These are phyloP conservation scores for Morone saxatilis DNA, from an alignment of 2,113 vertebrate genomes.

Conservation along the genomic window DNA sequence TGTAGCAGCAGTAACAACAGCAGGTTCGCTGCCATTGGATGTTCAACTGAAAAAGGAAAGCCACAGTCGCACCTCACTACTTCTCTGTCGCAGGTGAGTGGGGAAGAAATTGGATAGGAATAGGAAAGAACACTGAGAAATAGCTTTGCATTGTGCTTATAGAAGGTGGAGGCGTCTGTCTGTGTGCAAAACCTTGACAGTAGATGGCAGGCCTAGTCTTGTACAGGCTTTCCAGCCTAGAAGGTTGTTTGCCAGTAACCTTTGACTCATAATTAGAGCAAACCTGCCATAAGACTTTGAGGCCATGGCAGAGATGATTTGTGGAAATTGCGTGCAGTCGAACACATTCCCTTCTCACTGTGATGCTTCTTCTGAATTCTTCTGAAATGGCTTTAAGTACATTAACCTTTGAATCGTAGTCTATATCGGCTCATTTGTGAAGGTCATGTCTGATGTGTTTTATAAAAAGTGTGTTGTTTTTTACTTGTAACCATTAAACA, in stretches of 20 bases:
- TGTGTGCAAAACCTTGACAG: background rate
- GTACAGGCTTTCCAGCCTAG: background rate
- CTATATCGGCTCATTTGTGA: background rate
- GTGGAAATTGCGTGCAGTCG: background rate
- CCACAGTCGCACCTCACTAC: slow-evolving; percentile 12
- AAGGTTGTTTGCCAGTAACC: background rate
- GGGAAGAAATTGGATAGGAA: background rate
- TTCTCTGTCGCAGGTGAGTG: slow-evolving; percentile 55
- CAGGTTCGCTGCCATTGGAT: background rate
- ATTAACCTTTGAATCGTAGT: background rate
- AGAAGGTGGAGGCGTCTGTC: background rate
- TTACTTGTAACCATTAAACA: background rate
- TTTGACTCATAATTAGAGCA: background rate
- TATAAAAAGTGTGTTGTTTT: background rate
- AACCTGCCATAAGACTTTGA: background rate
- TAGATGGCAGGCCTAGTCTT: too few species aligned
- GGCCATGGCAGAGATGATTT: background rate
- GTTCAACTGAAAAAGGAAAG: background rate
- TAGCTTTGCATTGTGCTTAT: background rate
- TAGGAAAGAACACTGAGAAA: background rate
- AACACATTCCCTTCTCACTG: background rate
- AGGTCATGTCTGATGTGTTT: background rate
- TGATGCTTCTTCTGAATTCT: background rate
- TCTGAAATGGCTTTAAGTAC: background rate
- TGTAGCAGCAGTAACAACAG: slow-evolving; percentile 15